Conservation (phyloP, 2,113 vertebrate genomes). For the Ameiurus melas region DNA sequence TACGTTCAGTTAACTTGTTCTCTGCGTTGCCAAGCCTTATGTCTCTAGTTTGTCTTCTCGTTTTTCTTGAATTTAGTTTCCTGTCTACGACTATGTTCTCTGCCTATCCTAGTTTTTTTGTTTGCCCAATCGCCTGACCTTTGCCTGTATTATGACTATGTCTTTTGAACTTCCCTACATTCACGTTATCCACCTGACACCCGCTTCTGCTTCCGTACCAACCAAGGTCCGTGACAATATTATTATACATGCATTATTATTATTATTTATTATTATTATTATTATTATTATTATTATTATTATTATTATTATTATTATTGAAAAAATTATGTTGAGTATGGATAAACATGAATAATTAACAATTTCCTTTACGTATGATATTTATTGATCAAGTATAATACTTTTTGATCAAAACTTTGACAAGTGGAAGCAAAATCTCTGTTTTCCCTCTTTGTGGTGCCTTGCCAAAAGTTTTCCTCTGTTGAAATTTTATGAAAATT, state of each 20-base stretch:
- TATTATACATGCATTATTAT: background rate
- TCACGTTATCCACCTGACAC: no score
- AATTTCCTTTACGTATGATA: background rate
- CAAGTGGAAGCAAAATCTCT: background rate
- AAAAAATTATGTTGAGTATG: background rate
- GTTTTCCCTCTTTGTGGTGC: background rate
- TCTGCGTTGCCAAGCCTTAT: no score
- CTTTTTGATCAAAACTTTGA: background rate
- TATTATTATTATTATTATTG: background rate
- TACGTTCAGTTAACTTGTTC: no score
- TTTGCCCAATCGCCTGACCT: no score
- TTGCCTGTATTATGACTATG: no score
- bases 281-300: background rate
- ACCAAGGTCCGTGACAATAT: no score
- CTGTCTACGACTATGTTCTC: no score
- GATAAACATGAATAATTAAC: background rate
- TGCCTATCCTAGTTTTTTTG: no score
- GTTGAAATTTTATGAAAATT: background rate
- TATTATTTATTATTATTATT: background rate
- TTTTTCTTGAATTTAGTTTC: no score
- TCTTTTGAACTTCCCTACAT: no score
- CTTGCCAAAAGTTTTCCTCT: background rate
- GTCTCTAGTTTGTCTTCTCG: no score
- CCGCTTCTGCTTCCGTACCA: no score
- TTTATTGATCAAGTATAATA: background rate